Conservation (phyloP, 2,113 vertebrate species). For the Cebidichthys violaceus region DNA sequence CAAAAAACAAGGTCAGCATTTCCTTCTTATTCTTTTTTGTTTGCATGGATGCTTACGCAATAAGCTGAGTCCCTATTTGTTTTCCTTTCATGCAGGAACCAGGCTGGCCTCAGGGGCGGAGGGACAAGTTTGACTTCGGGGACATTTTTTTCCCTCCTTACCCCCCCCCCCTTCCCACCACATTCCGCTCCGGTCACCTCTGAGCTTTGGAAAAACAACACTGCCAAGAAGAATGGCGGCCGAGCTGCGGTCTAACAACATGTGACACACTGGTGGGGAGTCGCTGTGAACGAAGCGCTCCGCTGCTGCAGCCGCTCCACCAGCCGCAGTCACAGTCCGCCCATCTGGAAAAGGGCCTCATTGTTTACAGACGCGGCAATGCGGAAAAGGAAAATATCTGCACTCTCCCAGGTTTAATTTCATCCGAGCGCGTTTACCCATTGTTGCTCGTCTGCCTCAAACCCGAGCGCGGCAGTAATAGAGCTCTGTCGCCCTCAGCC, state of each 20-base stretch:
- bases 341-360: conserved; percentile 59
- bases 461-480: conserved; percentile 52
- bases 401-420: conserved; percentile 66
- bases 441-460: conserved; percentile 66
- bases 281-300: conserved; percentile 65
- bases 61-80: conserved; percentile 61
- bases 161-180: neutral
- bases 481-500: conserved; percentile 58
- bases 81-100: conserved; percentile 35
- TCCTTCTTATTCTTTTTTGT: neutral
- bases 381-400: conserved; percentile 61
- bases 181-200: conserved; percentile 65
- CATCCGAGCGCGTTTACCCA: conserved; percentile 52
- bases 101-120: conserved; percentile 38
- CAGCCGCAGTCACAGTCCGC: conserved; percentile 18
- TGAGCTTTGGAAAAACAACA: conserved; percentile 71
- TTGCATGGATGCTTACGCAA: conserved; percentile 59
- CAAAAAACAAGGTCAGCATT: conserved; percentile 56
- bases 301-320: conserved; percentile 43
- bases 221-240: conserved; percentile 69
- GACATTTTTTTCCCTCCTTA: conserved; percentile 33
- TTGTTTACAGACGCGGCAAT: conserved; percentile 71
- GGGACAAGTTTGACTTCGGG: conserved; percentile 44
- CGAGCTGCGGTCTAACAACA: conserved; percentile 69
- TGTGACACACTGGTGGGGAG: conserved; percentile 70